Conservation (phyloP, 1,140 invertebrate genomes). For the Atopsyche davidsoni region DNA sequence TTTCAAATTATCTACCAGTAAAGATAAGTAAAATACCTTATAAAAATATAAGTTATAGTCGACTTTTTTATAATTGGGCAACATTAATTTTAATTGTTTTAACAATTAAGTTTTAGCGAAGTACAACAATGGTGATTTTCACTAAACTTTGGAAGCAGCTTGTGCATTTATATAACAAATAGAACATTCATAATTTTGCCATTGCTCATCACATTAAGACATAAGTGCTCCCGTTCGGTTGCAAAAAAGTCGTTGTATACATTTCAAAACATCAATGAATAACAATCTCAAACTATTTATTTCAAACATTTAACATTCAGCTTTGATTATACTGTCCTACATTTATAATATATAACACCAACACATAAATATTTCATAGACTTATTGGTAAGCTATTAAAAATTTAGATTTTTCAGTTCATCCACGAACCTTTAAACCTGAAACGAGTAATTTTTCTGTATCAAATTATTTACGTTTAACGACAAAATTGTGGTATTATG, state of each 20-base stretch:
- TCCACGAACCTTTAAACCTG: no score
- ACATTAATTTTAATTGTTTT: not conserved
- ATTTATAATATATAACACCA: constrained; percentile 1
- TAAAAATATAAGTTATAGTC: not conserved
- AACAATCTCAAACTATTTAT: not conserved
- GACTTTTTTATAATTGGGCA: not conserved
- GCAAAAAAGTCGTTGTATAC: constrained; percentile 1
- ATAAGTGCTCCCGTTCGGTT: not conserved
- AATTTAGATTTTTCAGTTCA: no score
- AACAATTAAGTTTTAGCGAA: not conserved
- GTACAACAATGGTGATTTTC: constrained; percentile 1
- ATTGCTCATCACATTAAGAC: not conserved
- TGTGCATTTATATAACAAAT: not conserved
- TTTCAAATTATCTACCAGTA: not conserved
- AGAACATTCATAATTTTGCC: not conserved
- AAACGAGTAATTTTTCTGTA: no score
- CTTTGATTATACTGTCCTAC: not conserved
- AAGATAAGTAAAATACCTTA: not conserved
- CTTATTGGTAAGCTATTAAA: no score
- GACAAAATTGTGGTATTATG: no score
- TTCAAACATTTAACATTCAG: not conserved
- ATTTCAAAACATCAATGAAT: not conserved
- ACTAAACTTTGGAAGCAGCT: not conserved
- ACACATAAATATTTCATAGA: constrained; percentile 3
- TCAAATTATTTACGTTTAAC: no score